phyloP scores from a whole-genome alignment of 64 coral and sea anemone species.

The Platygyra sinensis region DNA sequence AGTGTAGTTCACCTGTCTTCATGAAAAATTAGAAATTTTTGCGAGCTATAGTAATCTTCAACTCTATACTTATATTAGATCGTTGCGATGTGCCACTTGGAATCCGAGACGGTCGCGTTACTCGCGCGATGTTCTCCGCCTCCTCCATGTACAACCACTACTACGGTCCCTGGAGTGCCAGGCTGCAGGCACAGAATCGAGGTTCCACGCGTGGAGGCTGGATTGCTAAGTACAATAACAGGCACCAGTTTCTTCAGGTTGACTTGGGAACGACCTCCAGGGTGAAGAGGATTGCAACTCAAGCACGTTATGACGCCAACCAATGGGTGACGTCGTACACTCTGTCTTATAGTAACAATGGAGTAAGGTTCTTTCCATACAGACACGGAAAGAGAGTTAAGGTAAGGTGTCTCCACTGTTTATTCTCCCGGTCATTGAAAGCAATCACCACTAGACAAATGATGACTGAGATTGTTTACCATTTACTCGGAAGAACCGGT shows the following conservation, averaged over 20 bases:
- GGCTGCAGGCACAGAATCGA: constrained; percentile 67
- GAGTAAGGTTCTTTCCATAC: constrained; percentile 37
- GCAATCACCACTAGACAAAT: too few species aligned
- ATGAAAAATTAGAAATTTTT: too few species aligned
- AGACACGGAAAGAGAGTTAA: constrained; percentile 2
- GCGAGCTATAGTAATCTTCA: not conserved
- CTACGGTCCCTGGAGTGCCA: constrained; percentile 80
- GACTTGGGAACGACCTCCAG: constrained; percentile 42
- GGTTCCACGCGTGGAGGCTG: constrained; percentile 57
- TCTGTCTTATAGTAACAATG: constrained; percentile 49
- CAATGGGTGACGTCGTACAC: constrained; percentile 55
- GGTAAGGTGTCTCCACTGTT: not conserved
- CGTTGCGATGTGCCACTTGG: constrained; percentile 84
- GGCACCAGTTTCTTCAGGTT: constrained; percentile 42
- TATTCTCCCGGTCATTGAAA: too few species aligned
- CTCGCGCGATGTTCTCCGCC: constrained; percentile 66
- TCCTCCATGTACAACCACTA: constrained; percentile 75
- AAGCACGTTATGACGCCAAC: constrained; percentile 71
- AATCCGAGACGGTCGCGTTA: constrained; percentile 71
- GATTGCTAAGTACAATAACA: constrained; percentile 30
- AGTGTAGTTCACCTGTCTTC: too few species aligned
- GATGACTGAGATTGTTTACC: too few species aligned
- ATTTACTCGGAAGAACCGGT: too few species aligned
- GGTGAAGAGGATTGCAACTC: constrained; percentile 48
- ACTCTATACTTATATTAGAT: constrained; percentile 28